These are phyloP conservation scores for Doryteuthis pealeii DNA, from an alignment of 1,140 invertebrate species.

Conservation along the genomic window DNA sequence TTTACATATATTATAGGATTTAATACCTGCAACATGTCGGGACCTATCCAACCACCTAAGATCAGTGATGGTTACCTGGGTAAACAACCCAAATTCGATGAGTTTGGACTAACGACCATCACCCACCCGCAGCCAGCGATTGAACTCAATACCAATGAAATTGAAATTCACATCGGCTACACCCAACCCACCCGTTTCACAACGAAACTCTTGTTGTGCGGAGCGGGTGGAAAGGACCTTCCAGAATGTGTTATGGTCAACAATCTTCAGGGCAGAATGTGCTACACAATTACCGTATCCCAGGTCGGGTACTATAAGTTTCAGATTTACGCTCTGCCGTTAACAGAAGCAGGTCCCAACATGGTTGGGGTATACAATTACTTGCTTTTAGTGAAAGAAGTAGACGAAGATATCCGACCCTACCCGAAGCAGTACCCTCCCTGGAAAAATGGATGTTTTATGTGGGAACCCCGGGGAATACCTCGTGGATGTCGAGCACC, in stretches of 20 bases:
- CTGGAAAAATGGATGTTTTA: slow-evolving; percentile 58
- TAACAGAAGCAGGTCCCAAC: slow-evolving; percentile 49
- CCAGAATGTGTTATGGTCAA: slow-evolving; percentile 44
- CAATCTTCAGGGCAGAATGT: slow-evolving; percentile 34
- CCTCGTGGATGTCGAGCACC: slow-evolving; percentile 37
- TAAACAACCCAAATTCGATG: slow-evolving; percentile 41
- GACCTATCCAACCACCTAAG: slow-evolving; percentile 31
- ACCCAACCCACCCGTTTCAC: slow-evolving; percentile 36
- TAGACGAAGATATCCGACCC: slow-evolving; percentile 20
- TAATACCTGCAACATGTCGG: no score
- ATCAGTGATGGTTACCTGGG: slow-evolving; percentile 53
- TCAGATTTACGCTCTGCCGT: slow-evolving; percentile 57
- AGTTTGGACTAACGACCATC: slow-evolving; percentile 34
- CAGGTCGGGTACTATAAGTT: slow-evolving; percentile 56
- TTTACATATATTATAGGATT: no score
- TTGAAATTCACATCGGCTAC: slow-evolving; percentile 49
- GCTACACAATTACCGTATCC: slow-evolving; percentile 50
- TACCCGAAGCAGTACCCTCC: slow-evolving; percentile 58
- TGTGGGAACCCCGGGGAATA: slow-evolving; percentile 49
- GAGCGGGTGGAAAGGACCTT: slow-evolving; percentile 44
- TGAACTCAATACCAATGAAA: slow-evolving; percentile 18
- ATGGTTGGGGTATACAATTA: slow-evolving; percentile 60
- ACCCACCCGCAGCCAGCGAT: slow-evolving; percentile 36
- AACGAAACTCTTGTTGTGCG: slow-evolving; percentile 41
- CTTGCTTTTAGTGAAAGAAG: slow-evolving; percentile 44